Percentiles rank a stretch among this genome's conserved stretches.
Conservation (phyloP, 2,113 vertebrate genomes). For the Dolichotis patagonum region DNA sequence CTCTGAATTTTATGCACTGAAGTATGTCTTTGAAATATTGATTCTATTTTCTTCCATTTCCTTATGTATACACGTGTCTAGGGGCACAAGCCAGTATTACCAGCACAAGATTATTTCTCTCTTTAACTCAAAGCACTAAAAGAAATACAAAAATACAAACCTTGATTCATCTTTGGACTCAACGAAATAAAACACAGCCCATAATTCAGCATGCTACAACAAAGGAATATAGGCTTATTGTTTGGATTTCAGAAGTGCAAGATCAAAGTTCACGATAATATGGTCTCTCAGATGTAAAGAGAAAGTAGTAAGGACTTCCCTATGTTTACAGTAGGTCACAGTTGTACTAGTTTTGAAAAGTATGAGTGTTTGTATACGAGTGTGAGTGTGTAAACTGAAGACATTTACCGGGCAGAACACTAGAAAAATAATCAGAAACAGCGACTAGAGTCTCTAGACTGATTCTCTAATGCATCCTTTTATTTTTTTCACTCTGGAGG, state of each 20-base stretch:
- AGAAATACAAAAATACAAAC: background rate
- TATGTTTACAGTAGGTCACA: background rate
- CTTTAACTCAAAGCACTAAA: background rate
- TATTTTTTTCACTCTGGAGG: constrained; percentile 24
- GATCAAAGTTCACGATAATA: background rate
- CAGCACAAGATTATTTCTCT: background rate
- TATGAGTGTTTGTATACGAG: background rate
- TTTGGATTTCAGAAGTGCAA: background rate
- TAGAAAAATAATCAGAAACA: background rate
- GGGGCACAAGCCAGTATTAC: background rate
- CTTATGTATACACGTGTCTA: background rate
- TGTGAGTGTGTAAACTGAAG: background rate
- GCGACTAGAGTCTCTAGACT: background rate
- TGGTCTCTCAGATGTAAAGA: constrained; percentile 26
- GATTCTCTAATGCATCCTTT: background rate
- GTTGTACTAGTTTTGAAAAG: background rate
- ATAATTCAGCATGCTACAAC: background rate
- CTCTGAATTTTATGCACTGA: constrained; percentile 10
- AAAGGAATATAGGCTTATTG: background rate
- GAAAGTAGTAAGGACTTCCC: background rate
- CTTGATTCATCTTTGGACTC: background rate
- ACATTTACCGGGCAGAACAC: background rate
- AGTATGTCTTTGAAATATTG: background rate
- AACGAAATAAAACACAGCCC: background rate
- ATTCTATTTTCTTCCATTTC: background rate